Base-by-base conservation (phyloP, 2,113 vertebrate species). In the Anoplopoma fimbria region DNA sequence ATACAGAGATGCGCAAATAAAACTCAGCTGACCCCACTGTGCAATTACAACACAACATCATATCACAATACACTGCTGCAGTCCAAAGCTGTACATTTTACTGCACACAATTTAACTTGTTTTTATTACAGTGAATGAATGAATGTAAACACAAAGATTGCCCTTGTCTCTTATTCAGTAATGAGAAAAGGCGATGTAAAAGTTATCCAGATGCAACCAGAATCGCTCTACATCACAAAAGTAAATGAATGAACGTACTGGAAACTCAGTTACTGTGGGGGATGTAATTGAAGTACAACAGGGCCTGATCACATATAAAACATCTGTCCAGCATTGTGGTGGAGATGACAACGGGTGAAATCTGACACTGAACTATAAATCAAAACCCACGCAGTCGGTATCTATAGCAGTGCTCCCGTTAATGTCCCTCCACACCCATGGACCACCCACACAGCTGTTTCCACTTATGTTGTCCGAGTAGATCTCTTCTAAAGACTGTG, bases 391-490 rank as follows among this genome's bases (percentile, higher is more conserved):
- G 13, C n/a, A 33, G 69, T 3, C 31, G 25, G 38, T 9, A 69
- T 75, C 19, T 51, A 34, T 36, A n/a, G 49, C 27, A 60, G 40
- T 9, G 65, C 40, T 79, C 60, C 13, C 2, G 15, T 70, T 31
- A 38, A 62, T 33, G 15, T 15, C 23, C 61, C 62, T 33, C 55
- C 36, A 75, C 21, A n/a, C 29, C 33, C 23, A 15, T 34, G 27
- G 27, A 29, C 82, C 42, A 72, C 47, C 60, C 70, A 76, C 75
- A 79, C 74, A 73, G 70, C 65, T 72, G 75, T 14, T 62, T 45
- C 68, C 58, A 75, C 61, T 33, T 9, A 7, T 31, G 31, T 13
- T 38, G 19, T 27, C 19, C 19, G 27, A 42, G 45, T 68, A 62
- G 25, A 38, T 7, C 10, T 79, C 8, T 9, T 38, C 42, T 27